A percentile compares a stretch with the other conserved stretches of the same genome.
Evolutionary conservation across 2,888 invertebrate species (phyloP).

Genomic region (Drosophila crucigera): DNA sequence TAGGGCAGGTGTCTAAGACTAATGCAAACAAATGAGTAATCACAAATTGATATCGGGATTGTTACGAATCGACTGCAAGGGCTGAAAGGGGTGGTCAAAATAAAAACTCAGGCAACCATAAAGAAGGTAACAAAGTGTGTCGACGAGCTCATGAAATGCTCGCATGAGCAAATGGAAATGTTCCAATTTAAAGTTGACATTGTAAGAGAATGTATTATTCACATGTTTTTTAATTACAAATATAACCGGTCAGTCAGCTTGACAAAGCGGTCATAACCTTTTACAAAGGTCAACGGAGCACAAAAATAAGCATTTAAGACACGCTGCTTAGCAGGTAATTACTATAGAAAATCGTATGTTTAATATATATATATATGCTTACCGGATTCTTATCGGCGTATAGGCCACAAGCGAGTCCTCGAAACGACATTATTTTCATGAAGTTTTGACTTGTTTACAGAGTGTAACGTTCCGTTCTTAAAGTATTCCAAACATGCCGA

Average conservation of each 20-base stretch:
- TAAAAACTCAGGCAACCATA: slow-evolving; percentile 20
- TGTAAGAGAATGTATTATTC: slow-evolving; percentile 1
- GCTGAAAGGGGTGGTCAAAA: slow-evolving; percentile 13
- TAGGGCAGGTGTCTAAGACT: slow-evolving; percentile 38
- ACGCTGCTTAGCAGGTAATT: background rate
- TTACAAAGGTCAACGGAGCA: slow-evolving; percentile 21
- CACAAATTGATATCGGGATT: slow-evolving; percentile 40
- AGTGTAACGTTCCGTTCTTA: slow-evolving; percentile 1
- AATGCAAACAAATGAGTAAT: slow-evolving; percentile 41
- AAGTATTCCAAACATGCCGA: slow-evolving; percentile 12
- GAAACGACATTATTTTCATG: slow-evolving; percentile 77
- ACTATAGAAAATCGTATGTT: background rate
- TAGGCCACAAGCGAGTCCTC: slow-evolving; percentile 88
- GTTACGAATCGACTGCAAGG: background rate
- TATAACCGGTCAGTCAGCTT: slow-evolving; percentile 17
- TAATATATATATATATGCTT: slow-evolving; percentile 60
- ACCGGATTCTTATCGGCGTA: slow-evolving; percentile 88
- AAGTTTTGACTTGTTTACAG: slow-evolving; percentile 12
- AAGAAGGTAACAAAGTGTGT: slow-evolving; percentile 26
- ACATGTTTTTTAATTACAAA: slow-evolving; percentile 18
- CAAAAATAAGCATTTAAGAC: background rate
- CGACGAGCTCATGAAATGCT: slow-evolving; percentile 10
- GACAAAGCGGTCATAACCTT: slow-evolving; percentile 35
- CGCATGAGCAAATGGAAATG: slow-evolving; percentile 17
- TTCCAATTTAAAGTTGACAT: slow-evolving; percentile 13